Evolutionary conservation across 2,113 vertebrate species (phyloP).

Genomic region (Boulengerochromis microlepis): DNA sequence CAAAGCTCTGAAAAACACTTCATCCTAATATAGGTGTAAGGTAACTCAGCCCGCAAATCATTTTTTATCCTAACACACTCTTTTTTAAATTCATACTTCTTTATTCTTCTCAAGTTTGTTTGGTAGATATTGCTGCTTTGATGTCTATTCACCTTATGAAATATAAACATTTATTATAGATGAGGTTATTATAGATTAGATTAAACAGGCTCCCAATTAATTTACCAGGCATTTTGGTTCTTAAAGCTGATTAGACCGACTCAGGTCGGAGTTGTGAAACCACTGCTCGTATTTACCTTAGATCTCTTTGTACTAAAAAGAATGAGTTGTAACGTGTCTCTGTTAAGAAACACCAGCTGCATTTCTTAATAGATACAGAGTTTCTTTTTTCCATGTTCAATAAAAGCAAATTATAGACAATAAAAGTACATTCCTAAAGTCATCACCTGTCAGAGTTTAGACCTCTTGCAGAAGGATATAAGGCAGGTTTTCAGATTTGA

Average conservation of each 20-base stretch:
- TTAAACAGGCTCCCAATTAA: neutral
- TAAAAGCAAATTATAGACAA: neutral
- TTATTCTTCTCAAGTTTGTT: neutral
- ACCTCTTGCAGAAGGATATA: neutral
- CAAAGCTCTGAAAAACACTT: neutral
- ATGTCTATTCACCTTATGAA: neutral
- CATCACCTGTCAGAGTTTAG: neutral
- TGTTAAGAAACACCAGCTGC: neutral
- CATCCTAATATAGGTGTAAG: neutral
- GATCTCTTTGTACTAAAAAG: neutral
- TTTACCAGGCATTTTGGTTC: neutral
- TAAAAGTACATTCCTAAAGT: neutral
- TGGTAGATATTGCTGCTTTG: neutral
- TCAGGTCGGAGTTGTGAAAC: neutral
- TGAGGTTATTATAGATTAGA: neutral
- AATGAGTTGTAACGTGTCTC: neutral
- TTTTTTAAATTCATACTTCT: neutral
- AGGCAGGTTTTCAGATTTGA: neutral
- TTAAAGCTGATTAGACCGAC: neutral
- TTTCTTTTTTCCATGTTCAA: neutral
- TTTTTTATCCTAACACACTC: neutral
- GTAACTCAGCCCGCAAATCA: neutral
- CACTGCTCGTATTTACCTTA: neutral
- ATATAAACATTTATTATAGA: neutral
- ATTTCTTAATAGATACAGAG: neutral